A percentile compares a stretch with the other conserved stretches of the same genome.
These are phyloP conservation scores for Andinoacara biseriatus DNA, from an alignment of 2,113 vertebrate genomes.

Conservation along the genomic window DNA sequence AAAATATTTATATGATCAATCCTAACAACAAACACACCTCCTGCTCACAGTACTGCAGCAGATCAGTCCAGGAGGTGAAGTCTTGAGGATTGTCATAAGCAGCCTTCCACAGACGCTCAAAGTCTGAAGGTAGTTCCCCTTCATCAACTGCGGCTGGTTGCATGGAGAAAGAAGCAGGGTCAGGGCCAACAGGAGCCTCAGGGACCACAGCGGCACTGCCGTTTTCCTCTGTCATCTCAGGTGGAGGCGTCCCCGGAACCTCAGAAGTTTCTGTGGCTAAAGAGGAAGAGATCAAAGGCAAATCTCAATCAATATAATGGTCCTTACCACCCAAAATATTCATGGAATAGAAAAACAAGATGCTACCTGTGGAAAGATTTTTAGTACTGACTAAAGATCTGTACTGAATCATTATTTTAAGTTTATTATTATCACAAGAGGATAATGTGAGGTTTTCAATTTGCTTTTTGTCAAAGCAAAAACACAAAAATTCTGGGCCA, in stretches of 20 bases:
- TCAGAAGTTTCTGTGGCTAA: conserved; percentile 66
- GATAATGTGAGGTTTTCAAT: too few species aligned
- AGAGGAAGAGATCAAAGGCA: background rate
- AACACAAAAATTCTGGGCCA: background rate
- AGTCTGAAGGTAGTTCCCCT: conserved; percentile 79
- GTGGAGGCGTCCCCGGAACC: conserved; percentile 11
- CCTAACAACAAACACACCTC: conserved; percentile 73
- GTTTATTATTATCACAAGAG: too few species aligned
- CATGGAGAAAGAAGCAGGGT: conserved; percentile 35
- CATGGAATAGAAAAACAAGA: fast-evolving
- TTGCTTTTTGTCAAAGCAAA: background rate
- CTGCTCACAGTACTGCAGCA: conserved; percentile 87
- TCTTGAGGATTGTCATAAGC: conserved; percentile 80
- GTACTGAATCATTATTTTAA: too few species aligned
- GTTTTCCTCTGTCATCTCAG: conserved; percentile 54
- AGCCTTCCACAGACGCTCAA: conserved; percentile 81
- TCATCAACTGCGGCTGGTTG: conserved; percentile 58
- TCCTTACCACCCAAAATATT: background rate
- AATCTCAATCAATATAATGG: background rate
- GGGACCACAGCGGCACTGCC: background rate
- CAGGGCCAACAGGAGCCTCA: conserved; percentile 5
- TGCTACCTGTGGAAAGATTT: too few species aligned
- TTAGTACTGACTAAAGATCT: too few species aligned
- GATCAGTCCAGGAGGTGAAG: conserved; percentile 85
- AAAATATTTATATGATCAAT: background rate